Percentiles rank a stretch among this genome's conserved stretches.
phyloP scores from a whole-genome alignment of 2,797 vertebrate species.

The Simalia tracyae region DNA sequence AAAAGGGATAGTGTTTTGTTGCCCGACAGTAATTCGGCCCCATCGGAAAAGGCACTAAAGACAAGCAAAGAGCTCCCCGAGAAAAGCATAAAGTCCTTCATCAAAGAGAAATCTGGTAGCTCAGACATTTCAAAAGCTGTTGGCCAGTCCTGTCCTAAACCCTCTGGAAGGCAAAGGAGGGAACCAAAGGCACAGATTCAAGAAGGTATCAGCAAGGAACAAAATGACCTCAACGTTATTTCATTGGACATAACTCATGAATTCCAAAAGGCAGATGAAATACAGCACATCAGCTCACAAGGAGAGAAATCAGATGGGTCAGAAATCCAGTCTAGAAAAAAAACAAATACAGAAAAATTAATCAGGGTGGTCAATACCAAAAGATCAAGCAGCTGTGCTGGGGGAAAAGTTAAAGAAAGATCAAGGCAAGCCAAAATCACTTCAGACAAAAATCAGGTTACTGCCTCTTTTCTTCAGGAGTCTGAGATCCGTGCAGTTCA shows the following conservation, averaged over 20 bases:
- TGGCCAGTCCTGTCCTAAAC: background rate
- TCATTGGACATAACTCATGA: slow-evolving; percentile 37
- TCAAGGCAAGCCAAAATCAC: slow-evolving; percentile 63
- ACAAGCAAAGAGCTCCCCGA: slow-evolving; percentile 42
- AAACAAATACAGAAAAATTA: slow-evolving; percentile 59
- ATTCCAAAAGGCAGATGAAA: background rate
- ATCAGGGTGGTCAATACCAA: slow-evolving; percentile 49
- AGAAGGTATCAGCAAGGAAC: slow-evolving; percentile 49
- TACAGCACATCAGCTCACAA: rapidly evolving
- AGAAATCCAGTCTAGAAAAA: rapidly evolving
- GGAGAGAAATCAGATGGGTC: rapidly evolving
- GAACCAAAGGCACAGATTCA: background rate
- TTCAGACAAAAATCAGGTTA: slow-evolving; percentile 55
- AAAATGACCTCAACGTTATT: background rate
- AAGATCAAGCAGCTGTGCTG: slow-evolving; percentile 40
- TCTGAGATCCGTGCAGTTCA: slow-evolving; percentile 53
- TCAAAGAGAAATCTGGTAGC: slow-evolving; percentile 23
- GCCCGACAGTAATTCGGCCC: background rate
- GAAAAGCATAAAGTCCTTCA: slow-evolving; percentile 13
- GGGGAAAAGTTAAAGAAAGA: slow-evolving; percentile 68
- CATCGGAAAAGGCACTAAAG: slow-evolving; percentile 43
- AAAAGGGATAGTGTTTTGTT: slow-evolving; percentile 61
- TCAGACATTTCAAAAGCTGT: rapidly evolving
- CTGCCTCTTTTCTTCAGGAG: slow-evolving; percentile 42
- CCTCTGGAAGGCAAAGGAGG: slow-evolving; percentile 3